Evolutionary conservation across 2,888 invertebrate genomes (phyloP).

Genomic region (Spatulosminthurus flaviceps): DNA sequence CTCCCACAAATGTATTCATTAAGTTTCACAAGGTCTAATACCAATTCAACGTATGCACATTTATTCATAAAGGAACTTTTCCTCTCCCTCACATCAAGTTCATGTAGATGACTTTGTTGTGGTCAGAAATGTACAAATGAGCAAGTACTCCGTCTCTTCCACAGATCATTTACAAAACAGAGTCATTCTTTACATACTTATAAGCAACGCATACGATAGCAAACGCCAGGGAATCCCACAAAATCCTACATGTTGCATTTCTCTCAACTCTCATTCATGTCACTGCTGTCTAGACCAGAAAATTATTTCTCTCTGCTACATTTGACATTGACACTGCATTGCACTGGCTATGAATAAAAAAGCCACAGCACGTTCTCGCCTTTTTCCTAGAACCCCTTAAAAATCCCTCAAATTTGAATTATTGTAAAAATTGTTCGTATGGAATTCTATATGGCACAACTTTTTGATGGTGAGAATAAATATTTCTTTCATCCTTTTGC

Average conservation of each 20-base stretch:
- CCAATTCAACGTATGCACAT: background rate
- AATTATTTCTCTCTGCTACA: background rate
- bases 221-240: conserved; percentile 4
- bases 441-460: too few relatives aligned
- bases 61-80: background rate
- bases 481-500: too few relatives aligned
- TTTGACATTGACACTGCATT: background rate
- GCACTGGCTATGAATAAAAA: too few relatives aligned
- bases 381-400: too few relatives aligned
- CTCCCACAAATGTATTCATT: conserved; percentile 18
- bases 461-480: too few relatives aligned
- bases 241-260: background rate
- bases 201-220: too few relatives aligned
- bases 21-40: background rate
- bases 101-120: conserved; percentile 6
- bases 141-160: background rate
- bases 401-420: too few relatives aligned
- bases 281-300: background rate
- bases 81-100: background rate
- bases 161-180: conserved; percentile 4
- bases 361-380: too few relatives aligned
- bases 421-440: too few relatives aligned
- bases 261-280: background rate
- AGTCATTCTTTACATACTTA: too few relatives aligned
- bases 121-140: background rate